Evolutionary conservation across 1,140 invertebrate genomes (phyloP), one percentile per base, ranked within the genome.

Genomic region (Plutomurus gul): DNA sequence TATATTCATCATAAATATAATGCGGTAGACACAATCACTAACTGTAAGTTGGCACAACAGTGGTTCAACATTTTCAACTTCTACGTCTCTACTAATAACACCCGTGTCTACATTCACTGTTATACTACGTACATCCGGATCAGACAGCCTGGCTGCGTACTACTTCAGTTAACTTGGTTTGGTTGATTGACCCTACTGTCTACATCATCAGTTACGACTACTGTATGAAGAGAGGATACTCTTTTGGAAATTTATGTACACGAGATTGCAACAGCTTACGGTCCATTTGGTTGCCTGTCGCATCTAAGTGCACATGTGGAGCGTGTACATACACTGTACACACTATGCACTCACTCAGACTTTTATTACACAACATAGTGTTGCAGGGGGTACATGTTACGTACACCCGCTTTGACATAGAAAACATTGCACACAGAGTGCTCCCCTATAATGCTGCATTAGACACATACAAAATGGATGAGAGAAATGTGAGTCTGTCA

Each of bases 401-500:
- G 11, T 43, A 43, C n/a, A 13, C 39, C 11, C 39, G n/a, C 39
- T 13, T 10, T 43, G 7, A 43, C 11, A 13, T 43, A 43, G 7
- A 7, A 13, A 43, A 43, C 7, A 43, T 43, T n/a, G n/a, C n/a
- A n/a, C n/a, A n/a, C n/a, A n/a, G n/a, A n/a, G n/a, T n/a, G n/a
- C n/a, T n/a, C n/a, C n/a, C n/a, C n/a, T n/a, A n/a, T n/a, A n/a
- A n/a, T n/a, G n/a, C 11, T 43, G 39, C n/a, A 43, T 43, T 43
- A 13, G 56, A 25, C 18, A 4, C 39, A n/a, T 43, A 43, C n/a
- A n/a, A 30, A 11, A 30, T 13, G 56, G 16, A 33, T 33, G 30
- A 65, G 25, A 60, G 27, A 33, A 65, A 30, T 36, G 56, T 65
- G 56, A 33, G 27, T n/a, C 56, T 65, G 56, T 65, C 56, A 65